A percentile compares a stretch with the other conserved stretches of the same genome.
Conservation (phyloP, 2,113 vertebrate species). For the Pangasianodon gigas region DNA sequence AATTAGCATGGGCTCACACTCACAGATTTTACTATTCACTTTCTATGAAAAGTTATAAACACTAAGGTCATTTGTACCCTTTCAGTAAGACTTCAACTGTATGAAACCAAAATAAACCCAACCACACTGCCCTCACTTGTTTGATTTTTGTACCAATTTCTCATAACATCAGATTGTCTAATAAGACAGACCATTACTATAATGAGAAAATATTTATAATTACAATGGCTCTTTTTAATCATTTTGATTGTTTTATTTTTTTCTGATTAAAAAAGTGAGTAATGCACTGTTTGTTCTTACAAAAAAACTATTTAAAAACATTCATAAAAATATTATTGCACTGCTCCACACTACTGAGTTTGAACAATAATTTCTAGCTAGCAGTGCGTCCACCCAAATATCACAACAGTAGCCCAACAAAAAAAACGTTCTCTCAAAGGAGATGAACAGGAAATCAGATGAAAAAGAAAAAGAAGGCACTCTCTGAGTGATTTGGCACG, state of each 20-base stretch:
- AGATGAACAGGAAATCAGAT: conserved; percentile 42
- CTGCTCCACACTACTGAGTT: background rate
- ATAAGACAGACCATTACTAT: background rate
- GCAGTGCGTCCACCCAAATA: conserved; percentile 23
- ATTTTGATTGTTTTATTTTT: background rate
- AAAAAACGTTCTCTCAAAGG: conserved; percentile 40
- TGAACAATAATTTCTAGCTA: conserved; percentile 11
- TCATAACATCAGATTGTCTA: background rate
- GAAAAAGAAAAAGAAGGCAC: conserved; percentile 49
- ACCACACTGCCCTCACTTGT: background rate
- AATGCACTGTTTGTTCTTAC: background rate
- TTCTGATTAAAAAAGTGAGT: background rate
- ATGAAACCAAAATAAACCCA: background rate
- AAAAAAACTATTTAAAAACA: background rate
- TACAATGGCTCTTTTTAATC: background rate
- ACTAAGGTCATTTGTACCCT: background rate
- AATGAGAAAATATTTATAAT: background rate
- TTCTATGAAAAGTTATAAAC: background rate
- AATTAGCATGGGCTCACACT: background rate
- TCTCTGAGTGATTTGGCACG: conserved; percentile 58
- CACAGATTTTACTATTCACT: background rate
- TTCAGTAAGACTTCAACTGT: background rate
- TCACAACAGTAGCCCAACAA: conserved; percentile 33
- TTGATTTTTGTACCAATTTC: background rate
- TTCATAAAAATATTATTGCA: background rate